Conservation (phyloP, 2,113 vertebrate genomes). For the Tricholaema leucomelas region DNA sequence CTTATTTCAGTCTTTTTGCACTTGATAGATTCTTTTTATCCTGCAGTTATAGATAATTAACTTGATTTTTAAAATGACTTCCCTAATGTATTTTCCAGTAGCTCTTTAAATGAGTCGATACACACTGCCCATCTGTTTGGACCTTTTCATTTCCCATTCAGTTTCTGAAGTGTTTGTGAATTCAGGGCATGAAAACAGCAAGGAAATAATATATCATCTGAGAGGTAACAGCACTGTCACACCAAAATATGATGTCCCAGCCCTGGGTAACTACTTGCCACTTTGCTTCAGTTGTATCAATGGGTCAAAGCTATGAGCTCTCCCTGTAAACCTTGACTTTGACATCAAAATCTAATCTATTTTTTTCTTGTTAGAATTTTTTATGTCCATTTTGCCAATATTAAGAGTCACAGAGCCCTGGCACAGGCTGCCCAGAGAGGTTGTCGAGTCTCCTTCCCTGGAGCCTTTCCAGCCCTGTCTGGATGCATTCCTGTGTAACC, state of each 20-base stretch:
- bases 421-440: too few species aligned
- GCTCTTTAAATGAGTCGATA: background rate
- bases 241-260: background rate
- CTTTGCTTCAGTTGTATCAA: background rate
- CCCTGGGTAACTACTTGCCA: background rate
- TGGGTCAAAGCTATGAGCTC: background rate
- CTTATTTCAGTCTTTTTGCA: background rate
- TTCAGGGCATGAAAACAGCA: background rate
- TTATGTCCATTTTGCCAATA: background rate
- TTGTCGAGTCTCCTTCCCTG: too few species aligned
- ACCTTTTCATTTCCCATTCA: background rate
- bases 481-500: too few species aligned
- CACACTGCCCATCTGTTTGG: background rate
- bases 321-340: background rate
- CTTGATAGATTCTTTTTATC: background rate
- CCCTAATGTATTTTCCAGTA: background rate
- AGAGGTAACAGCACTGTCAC: background rate
- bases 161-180: constrained; percentile 3
- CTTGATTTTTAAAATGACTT: background rate
- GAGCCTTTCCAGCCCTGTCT: too few species aligned
- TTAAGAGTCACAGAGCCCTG: too few species aligned
- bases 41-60: constrained; percentile 12
- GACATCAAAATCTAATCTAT: background rate
- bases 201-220: background rate
- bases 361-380: background rate